phyloP scores from a whole-genome alignment of 1,140 invertebrate genomes.

The Pseudomyrmex pallidus region DNA sequence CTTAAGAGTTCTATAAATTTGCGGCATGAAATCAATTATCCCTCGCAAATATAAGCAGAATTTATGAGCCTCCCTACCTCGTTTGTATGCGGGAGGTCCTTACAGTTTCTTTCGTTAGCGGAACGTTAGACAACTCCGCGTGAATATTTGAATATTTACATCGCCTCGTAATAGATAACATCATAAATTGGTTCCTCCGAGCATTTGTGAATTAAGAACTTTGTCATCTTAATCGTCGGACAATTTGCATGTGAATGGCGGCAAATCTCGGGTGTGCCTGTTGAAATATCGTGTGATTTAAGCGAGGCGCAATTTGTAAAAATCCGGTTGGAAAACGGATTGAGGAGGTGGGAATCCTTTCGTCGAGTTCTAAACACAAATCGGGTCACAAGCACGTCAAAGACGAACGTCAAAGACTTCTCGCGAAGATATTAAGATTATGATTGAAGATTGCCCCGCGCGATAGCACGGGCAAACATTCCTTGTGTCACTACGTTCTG shows the following conservation, averaged over 20 bases:
- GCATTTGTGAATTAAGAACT: neutral
- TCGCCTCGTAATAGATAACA: neutral
- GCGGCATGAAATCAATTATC: slow-evolving; percentile 40
- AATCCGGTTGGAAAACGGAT: too few species aligned
- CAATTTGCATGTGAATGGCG: too few species aligned
- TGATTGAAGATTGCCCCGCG: slow-evolving; percentile 4
- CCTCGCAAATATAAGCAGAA: slow-evolving; percentile 31
- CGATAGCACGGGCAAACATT: slow-evolving; percentile 4
- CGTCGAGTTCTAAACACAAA: neutral
- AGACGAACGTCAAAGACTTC: too few species aligned
- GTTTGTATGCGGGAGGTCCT: slow-evolving; percentile 14
- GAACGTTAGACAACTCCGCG: neutral
- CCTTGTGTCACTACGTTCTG: slow-evolving; percentile 29
- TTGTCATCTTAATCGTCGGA: too few species aligned
- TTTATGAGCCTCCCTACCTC: slow-evolving; percentile 18
- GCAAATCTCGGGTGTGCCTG: too few species aligned
- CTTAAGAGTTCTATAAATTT: slow-evolving; percentile 40
- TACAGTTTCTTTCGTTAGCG: neutral
- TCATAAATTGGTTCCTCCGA: slow-evolving; percentile 17
- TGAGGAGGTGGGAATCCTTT: too few species aligned
- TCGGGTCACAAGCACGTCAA: neutral
- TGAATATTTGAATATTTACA: neutral
- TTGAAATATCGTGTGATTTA: too few species aligned
- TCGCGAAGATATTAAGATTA: slow-evolving; percentile 20
- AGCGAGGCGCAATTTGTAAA: too few species aligned